phyloP scores from a whole-genome alignment of 2,797 vertebrate genomes.

The Helarctos malayanus region DNA sequence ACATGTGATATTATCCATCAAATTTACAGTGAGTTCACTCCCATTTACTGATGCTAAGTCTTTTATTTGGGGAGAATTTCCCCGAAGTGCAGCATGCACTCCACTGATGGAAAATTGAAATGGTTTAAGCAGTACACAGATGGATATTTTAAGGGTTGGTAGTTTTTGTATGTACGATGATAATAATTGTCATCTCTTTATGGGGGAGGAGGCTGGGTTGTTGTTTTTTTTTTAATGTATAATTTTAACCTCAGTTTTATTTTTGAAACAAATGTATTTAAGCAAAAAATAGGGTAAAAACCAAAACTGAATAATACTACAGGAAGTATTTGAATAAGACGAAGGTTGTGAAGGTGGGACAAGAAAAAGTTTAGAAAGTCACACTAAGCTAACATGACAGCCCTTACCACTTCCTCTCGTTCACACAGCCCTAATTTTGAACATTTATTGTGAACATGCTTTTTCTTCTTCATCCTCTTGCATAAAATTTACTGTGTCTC shows the following conservation, averaged over 20 bases:
- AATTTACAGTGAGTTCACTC: conserved; percentile 40
- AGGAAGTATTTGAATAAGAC: neutral
- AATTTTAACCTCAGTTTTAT: neutral
- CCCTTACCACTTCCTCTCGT: neutral
- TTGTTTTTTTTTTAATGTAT: neutral
- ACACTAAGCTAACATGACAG: neutral
- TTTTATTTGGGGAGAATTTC: conserved; percentile 40
- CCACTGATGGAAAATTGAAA: neutral
- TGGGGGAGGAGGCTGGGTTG: neutral
- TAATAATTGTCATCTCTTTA: neutral
- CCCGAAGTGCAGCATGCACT: neutral
- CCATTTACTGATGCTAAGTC: neutral
- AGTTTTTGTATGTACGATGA: neutral
- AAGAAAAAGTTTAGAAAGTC: neutral
- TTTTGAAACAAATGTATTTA: neutral
- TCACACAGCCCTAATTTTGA: neutral
- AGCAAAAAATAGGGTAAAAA: neutral
- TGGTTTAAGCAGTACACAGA: neutral
- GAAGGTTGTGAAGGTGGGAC: neutral
- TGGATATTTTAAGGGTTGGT: neutral
- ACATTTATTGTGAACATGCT: neutral
- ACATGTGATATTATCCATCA: neutral
- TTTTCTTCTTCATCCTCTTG: conserved; percentile 4
- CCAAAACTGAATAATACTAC: neutral
- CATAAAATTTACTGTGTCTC: neutral